Conservation (phyloP, 1,140 invertebrate species). For the Aphidius gifuensis region DNA sequence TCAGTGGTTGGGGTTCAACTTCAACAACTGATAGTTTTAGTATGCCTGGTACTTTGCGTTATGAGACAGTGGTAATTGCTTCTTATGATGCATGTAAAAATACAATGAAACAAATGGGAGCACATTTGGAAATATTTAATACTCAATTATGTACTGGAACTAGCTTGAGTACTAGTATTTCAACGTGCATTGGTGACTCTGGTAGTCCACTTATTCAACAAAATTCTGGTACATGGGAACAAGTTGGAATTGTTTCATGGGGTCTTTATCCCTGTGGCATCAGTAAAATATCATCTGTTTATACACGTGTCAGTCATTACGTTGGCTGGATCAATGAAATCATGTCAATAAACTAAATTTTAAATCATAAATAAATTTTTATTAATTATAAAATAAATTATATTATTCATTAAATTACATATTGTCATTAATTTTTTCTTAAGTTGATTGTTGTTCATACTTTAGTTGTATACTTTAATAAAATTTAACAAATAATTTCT, state of each 20-base stretch:
- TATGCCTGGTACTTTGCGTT: slow-evolving; percentile 34
- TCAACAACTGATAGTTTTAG: slow-evolving; percentile 20
- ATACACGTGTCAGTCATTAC: slow-evolving; percentile 44
- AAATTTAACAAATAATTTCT: no score
- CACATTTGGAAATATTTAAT: slow-evolving; percentile 6
- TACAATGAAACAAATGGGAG: neutral
- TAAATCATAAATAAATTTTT: no score
- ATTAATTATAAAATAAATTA: no score
- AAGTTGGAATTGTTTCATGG: slow-evolving; percentile 54
- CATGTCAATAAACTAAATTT: neutral
- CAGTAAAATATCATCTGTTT: slow-evolving; percentile 38
- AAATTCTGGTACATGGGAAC: slow-evolving; percentile 27
- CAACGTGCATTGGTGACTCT: slow-evolving; percentile 60
- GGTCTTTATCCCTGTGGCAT: slow-evolving; percentile 47
- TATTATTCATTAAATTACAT: no score
- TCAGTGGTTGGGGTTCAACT: slow-evolving; percentile 56
- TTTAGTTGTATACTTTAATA: no score
- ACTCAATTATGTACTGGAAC: slow-evolving; percentile 27
- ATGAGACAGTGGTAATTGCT: slow-evolving; percentile 34
- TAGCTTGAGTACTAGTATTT: slow-evolving; percentile 23
- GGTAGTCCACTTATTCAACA: slow-evolving; percentile 48
- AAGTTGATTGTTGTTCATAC: no score
- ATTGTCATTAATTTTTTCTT: no score
- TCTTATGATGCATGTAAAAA: slow-evolving; percentile 10
- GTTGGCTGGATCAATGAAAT: slow-evolving; percentile 37